Base-by-base conservation (phyloP, 2,888 invertebrate genomes). In the Aromia moschata region DNA sequence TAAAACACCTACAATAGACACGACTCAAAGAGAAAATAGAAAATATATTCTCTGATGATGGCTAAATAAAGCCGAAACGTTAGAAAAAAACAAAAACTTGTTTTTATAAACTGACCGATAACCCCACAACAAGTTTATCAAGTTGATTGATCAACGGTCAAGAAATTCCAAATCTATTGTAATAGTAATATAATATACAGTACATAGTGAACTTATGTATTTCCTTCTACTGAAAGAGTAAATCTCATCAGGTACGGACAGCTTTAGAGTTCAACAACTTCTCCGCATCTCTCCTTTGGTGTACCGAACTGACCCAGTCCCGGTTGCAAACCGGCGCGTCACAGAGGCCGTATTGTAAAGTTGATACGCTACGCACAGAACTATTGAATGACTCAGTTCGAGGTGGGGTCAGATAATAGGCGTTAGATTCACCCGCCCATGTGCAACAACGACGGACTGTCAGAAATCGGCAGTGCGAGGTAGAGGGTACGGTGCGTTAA, bases 361-460 rank as follows among this genome's bases (percentile, higher is more conserved):
- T 9, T 25, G 9, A 25, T n/a, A n/a, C n/a, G n/a, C n/a, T n/a
- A n/a, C 25, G 25, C 4, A 25, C 25, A 25, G 7, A 25, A 7
- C 25, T 25, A 25, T 3, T 5, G 25, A 25, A 3, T 25, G 25
- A 25, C 25, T 25, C n/a, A 25, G 25, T 25, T 5, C 7, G 11
- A 33, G n/a, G 33, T n/a, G 11, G 36, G 17, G 9, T 47, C 20
- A 15, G n/a, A 5, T 4, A 1, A 20, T 37, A 49, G 49, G 49
- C 38, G 49, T 38, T 33, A 45, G 20, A 37, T 49, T 49, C 4
- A 10, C 37, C 10, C 15, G n/a, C 3, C 20, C 38, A 49, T 40
- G 49, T 49, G 49, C 14, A 10, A 7, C 2, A 33, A 11, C n/a
- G 11, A 33, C 2, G 2, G 3, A 11, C 33, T 33, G 33, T 33